phyloP scores from a whole-genome alignment of 2,797 vertebrate genomes.

The Pristis pectinata region DNA sequence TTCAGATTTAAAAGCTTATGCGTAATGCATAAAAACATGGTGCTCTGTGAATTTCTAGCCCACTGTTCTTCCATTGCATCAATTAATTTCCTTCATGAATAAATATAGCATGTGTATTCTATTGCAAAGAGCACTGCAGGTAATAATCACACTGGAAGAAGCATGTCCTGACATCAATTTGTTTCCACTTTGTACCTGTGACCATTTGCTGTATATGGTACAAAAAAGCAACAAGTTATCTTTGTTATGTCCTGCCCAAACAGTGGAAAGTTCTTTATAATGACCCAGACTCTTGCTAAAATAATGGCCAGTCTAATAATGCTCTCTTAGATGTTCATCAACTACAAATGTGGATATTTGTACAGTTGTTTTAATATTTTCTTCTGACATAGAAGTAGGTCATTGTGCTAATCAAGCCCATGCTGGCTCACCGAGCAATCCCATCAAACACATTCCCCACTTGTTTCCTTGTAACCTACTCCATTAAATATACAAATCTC shows the following conservation, averaged over 20 bases:
- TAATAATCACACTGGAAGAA: background rate
- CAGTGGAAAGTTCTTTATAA: background rate
- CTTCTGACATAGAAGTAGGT: no score
- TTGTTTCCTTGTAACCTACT: no score
- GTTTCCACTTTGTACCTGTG: background rate
- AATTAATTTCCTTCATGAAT: background rate
- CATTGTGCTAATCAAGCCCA: no score
- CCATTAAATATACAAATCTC: background rate
- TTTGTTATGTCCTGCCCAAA: background rate
- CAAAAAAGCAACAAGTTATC: background rate
- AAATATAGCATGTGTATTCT: background rate
- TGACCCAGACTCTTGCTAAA: background rate
- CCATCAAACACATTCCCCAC: no score
- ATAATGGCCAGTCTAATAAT: background rate
- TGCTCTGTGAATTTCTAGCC: no score
- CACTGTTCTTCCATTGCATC: background rate
- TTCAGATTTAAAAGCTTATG: no score
- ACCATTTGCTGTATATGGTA: background rate
- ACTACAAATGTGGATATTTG: no score
- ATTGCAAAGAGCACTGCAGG: background rate
- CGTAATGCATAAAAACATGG: no score
- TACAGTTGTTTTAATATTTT: no score
- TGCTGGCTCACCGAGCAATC: no score
- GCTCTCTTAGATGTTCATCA: background rate
- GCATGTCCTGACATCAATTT: background rate